Percentiles rank a stretch among this genome's conserved stretches.
Evolutionary conservation across 2,888 invertebrate genomes (phyloP).

Genomic region (Charanyca ferruginea): DNA sequence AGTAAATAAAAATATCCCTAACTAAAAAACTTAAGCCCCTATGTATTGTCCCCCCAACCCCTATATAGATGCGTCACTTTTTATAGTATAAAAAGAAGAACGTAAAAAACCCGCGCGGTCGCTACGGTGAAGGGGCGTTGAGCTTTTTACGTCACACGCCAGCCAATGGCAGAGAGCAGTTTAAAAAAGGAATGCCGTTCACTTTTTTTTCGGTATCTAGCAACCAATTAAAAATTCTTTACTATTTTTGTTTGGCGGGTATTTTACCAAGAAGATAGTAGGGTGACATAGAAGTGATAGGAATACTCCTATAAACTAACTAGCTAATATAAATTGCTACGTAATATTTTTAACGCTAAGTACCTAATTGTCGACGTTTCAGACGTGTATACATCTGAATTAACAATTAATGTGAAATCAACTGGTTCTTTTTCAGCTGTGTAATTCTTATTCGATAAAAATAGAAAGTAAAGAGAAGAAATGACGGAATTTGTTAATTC

Average conservation of each 20-base stretch:
- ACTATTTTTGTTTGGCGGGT: constrained; percentile 53
- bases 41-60: constrained; percentile 42
- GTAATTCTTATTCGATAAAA: background rate
- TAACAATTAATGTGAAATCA: background rate
- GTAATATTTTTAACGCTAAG: too few relatives aligned
- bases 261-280: constrained; percentile 3
- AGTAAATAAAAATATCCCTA: background rate
- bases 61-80: constrained; percentile 43
- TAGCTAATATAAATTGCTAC: too few relatives aligned
- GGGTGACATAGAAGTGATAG: constrained; percentile 2
- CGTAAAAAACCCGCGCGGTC: constrained; percentile 74
- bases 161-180: constrained; percentile 79
- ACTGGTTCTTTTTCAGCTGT: background rate
- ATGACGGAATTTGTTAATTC: background rate
- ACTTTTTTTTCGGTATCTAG: constrained; percentile 70
- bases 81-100: constrained; percentile 69
- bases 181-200: constrained; percentile 81
- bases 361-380: background rate
- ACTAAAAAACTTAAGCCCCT: constrained; percentile 15
- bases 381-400: background rate
- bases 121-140: constrained; percentile 79
- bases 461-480: background rate
- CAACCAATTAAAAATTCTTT: constrained; percentile 72
- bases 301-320: too few relatives aligned
- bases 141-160: constrained; percentile 80